phyloP scores from a whole-genome alignment of 2,888 invertebrate species.

The Mechanitis mazaeus region DNA sequence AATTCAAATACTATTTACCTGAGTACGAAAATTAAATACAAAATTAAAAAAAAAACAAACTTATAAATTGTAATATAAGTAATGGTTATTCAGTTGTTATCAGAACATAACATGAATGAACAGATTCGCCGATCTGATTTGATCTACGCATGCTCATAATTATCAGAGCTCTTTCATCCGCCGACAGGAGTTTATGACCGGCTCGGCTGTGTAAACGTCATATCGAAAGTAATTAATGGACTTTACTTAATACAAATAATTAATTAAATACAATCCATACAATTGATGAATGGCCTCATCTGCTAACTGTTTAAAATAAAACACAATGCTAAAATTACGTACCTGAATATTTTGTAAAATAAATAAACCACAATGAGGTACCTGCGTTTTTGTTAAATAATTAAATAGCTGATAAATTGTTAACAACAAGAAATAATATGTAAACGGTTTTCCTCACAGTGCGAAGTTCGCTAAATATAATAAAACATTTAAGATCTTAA shows the following conservation, averaged over 20 bases:
- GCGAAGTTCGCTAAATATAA: background rate
- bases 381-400: background rate
- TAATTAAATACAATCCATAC: constrained; percentile 46
- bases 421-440: background rate
- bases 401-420: constrained; percentile 9
- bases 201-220: constrained; percentile 65
- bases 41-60: no score
- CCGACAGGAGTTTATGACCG: constrained; percentile 67
- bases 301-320: constrained; percentile 30
- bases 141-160: constrained; percentile 74
- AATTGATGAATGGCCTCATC: constrained; percentile 37
- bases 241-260: constrained; percentile 55
- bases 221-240: constrained; percentile 69
- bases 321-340: background rate
- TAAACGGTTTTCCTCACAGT: background rate
- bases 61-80: background rate
- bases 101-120: constrained; percentile 43
- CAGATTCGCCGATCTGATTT: constrained; percentile 72
- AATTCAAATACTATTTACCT: no score
- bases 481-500: background rate
- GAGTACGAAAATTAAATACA: no score
- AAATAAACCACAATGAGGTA: background rate
- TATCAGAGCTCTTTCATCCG: constrained; percentile 71
- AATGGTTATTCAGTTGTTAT: constrained; percentile 24
- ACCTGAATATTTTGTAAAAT: background rate